Percentiles rank a stretch among this genome's conserved stretches.
Conservation (phyloP, 2,888 invertebrate genomes). For the Junonia oenone region DNA sequence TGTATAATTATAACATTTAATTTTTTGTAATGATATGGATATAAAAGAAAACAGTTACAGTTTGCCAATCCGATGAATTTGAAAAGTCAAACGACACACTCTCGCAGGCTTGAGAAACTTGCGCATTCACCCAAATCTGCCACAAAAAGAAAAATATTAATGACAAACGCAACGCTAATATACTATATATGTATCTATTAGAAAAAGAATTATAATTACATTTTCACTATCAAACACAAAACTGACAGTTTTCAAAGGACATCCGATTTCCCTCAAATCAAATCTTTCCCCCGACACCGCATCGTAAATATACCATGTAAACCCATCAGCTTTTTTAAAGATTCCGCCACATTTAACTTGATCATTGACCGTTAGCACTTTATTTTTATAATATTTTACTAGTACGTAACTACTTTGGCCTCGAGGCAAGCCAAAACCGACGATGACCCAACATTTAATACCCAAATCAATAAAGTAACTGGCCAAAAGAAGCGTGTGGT, state of each 20-base stretch:
- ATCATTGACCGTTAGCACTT: constrained; percentile 11
- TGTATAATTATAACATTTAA: no score
- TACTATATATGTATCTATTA: no score
- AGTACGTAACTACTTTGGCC: constrained; percentile 88
- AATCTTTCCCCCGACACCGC: constrained; percentile 86
- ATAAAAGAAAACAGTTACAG: no score
- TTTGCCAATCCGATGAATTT: constrained; percentile 86
- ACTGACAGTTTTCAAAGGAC: constrained; percentile 88
- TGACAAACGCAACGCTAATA: no score
- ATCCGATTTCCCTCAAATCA: constrained; percentile 84
- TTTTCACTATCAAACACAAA: constrained; percentile 86
- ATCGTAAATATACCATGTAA: constrained; percentile 82
- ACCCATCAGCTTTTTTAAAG: constrained; percentile 14
- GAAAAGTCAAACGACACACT: constrained; percentile 85
- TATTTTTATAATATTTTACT: constrained; percentile 20
- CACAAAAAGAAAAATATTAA: constrained; percentile 30
- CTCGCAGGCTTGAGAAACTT: constrained; percentile 85
- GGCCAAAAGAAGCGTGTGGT: constrained; percentile 90
- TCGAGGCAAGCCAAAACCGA: constrained; percentile 86
- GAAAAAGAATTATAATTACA: constrained; percentile 74
- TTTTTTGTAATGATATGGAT: no score
- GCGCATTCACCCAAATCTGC: constrained; percentile 93
- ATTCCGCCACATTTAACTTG: constrained; percentile 16
- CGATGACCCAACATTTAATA: constrained; percentile 82
- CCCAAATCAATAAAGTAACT: constrained; percentile 89